These are phyloP conservation scores for Cyprinus carpio DNA, from an alignment of 2,113 vertebrate species.

Conservation along the genomic window DNA sequence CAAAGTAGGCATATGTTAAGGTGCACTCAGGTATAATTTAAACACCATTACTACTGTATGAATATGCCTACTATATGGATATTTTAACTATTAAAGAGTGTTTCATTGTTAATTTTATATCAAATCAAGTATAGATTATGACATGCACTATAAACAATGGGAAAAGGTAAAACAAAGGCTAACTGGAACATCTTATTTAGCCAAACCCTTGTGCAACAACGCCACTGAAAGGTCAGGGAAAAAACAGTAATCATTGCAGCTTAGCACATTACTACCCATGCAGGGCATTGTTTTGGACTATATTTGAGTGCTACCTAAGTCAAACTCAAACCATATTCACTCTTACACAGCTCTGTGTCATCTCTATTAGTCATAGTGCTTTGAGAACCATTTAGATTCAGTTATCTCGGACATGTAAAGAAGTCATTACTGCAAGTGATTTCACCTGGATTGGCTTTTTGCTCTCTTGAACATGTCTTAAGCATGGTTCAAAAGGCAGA, in stretches of 20 bases:
- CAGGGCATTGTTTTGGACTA: background rate
- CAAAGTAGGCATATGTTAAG: too few species aligned
- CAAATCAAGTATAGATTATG: background rate
- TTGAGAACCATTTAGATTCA: background rate
- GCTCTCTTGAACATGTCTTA: background rate
- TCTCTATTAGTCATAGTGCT: slow-evolving; percentile 18
- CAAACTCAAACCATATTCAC: background rate
- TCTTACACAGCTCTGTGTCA: background rate
- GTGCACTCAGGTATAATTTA: background rate
- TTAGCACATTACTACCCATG: background rate
- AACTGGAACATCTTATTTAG: background rate
- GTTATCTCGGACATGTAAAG: background rate
- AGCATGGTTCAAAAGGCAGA: background rate
- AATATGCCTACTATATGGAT: background rate
- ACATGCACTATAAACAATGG: background rate
- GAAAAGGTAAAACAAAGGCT: background rate
- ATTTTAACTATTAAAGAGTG: background rate
- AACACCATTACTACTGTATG: background rate
- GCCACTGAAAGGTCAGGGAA: background rate
- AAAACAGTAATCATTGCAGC: too few species aligned
- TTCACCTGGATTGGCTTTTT: background rate
- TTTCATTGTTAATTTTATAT: background rate
- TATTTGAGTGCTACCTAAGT: background rate
- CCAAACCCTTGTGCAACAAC: background rate
- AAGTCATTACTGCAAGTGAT: background rate